A percentile compares a stretch with the other conserved stretches of the same genome.
phyloP scores from a whole-genome alignment of 2,888 invertebrate genomes.

The Lasioglossum lativentre region DNA sequence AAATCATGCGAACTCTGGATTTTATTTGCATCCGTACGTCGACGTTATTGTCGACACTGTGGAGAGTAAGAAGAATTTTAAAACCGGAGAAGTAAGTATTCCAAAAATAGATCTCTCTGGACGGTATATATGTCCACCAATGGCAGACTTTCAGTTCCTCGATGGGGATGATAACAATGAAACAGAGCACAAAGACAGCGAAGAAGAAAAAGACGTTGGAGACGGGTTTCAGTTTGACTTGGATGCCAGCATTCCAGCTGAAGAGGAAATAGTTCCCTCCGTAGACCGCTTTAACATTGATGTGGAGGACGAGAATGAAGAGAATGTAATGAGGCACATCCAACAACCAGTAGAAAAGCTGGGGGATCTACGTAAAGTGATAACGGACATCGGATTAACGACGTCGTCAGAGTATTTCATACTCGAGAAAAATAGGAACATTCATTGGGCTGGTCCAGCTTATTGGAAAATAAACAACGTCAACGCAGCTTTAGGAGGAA shows the following conservation, averaged over 20 bases:
- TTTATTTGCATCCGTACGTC: conserved; percentile 69
- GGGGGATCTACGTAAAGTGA: conserved; percentile 68
- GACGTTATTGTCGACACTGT: conserved; percentile 74
- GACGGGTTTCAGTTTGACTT: conserved; percentile 76
- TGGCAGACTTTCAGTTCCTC: conserved; percentile 87
- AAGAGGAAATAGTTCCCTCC: conserved; percentile 39
- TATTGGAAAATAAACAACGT: conserved; percentile 91
- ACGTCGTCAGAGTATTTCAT: conserved; percentile 77
- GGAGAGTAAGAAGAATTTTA: conserved; percentile 16
- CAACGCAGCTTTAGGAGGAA: conserved; percentile 75
- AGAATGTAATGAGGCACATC: conserved; percentile 46
- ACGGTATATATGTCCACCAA: conserved; percentile 87
- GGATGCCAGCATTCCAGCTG: conserved; percentile 75
- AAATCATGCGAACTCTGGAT: conserved; percentile 65
- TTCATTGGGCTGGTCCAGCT: conserved; percentile 91
- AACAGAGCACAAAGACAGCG: conserved; percentile 63
- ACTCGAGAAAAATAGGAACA: conserved; percentile 62
- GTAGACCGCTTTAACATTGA: conserved; percentile 63
- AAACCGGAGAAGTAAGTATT: conserved; percentile 34
- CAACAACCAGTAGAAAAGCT: conserved; percentile 63
- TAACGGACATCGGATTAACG: conserved; percentile 45
- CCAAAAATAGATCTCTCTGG: conserved; percentile 73
- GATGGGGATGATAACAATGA: conserved; percentile 87
- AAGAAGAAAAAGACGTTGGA: conserved; percentile 32
- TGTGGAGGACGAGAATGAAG: conserved; percentile 58